Base-by-base conservation (phyloP, 2,888 invertebrate genomes). In the Phytoseiulus persimilis region DNA sequence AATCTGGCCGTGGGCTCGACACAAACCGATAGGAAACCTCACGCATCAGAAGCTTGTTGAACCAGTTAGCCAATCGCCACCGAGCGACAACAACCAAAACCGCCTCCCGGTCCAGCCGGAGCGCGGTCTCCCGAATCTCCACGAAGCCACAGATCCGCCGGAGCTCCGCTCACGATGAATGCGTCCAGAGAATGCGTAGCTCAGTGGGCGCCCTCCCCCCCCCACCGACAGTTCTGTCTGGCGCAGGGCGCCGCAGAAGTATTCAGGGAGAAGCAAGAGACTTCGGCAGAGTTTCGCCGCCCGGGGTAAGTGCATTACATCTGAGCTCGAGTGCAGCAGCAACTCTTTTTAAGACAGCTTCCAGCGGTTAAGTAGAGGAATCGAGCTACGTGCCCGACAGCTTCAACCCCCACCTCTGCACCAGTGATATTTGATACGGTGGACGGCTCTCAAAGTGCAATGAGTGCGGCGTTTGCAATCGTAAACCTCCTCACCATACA, bases 371-470 rank as follows among this genome's bases (percentile, higher is more conserved):
- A 65, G 65, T 65, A 65, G 65, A 65, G 65, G 65, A 65, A 65
- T 65, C 65, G 65, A 65, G 65, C 65, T 65, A 65, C 65, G 65
- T 65, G 65, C 65, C 65, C 65, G 65, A 65, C 65, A 65, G 65
- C 65, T 65, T 65, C 65, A 65, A 65, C 65, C 65, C 65, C 65
- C 65, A 65, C 65, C 65, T 65, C 65, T 65, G 65, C 65, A 65
- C 65, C 28, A 65, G 65, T 65, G 65, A 65, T 65, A 65, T 65
- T 65, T 65, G 65, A 65, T 65, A 65, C 65, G 65, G 65, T 65
- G 65, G 65, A 65, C 65, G 65, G 65, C 65, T 65, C 65, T 65
- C 65, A 65, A 65, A 65, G 65, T 65, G 65, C 65, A 65, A 65
- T 65, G 65, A 65, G 65, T 65, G 65, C 65, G 65, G 65, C 65